Conservation (phyloP, 2,888 invertebrate species). For the Trichacis sp. region DNA sequence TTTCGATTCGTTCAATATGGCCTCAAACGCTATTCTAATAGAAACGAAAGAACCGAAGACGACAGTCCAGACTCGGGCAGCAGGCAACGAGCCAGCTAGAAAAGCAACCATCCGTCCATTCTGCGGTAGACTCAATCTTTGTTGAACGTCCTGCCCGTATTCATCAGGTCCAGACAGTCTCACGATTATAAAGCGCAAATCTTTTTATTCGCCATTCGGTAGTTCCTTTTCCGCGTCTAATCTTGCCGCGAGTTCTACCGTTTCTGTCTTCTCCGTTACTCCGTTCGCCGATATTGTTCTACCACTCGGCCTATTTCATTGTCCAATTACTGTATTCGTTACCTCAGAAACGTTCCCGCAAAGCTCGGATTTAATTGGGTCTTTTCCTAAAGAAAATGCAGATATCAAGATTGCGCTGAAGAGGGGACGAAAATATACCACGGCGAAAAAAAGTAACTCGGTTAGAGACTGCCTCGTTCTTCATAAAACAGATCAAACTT, state of each 20-base stretch:
- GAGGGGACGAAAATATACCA: conserved; percentile 7
- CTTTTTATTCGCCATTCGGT: conserved; percentile 62
- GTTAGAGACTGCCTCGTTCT: conserved; percentile 14
- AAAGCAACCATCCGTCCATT: conserved; percentile 50
- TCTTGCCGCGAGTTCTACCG: conserved; percentile 42
- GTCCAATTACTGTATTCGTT: conserved; percentile 51
- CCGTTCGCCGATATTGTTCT: conserved; percentile 51
- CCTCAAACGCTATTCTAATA: conserved; percentile 30
- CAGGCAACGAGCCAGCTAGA: conserved; percentile 56
- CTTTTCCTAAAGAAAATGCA: conserved; percentile 19
- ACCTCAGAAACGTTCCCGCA: neutral
- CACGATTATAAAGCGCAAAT: conserved; percentile 65
- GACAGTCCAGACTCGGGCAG: conserved; percentile 35
- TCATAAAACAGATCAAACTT: conserved; percentile 32
- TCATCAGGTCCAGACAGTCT: conserved; percentile 63
- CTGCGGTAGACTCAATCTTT: conserved; percentile 57
- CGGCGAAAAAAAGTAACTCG: neutral
- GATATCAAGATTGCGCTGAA: conserved; percentile 9
- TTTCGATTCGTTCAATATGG: too few species aligned
- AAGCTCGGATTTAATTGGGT: neutral
- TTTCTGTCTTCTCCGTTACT: conserved; percentile 33
- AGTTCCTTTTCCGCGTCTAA: conserved; percentile 52
- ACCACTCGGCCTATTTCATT: conserved; percentile 51
- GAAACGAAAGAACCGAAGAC: conserved; percentile 34
- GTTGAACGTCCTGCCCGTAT: conserved; percentile 59